Percentiles rank a stretch among this genome's conserved stretches.
These are phyloP conservation scores for Bruchidius siliquastri DNA, from an alignment of 2,888 invertebrate genomes.

Conservation along the genomic window DNA sequence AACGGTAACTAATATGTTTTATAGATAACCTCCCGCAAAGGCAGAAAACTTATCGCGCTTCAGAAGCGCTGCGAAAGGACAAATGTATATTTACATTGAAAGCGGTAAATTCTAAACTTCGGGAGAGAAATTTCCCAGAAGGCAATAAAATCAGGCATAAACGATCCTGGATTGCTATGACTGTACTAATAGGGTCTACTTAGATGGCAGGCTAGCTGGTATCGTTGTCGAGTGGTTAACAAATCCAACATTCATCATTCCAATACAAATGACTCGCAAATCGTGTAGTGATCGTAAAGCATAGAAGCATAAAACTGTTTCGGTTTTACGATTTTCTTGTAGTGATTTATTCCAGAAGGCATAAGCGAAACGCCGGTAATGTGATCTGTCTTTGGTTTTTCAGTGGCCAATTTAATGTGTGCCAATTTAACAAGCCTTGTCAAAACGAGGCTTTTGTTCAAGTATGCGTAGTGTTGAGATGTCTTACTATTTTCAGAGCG, in stretches of 20 bases:
- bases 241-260: not conserved
- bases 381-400: not conserved
- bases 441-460: not conserved
- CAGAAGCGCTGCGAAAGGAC: too few relatives aligned
- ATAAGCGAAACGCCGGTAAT: not conserved
- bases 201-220: not conserved
- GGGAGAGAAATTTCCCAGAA: too few relatives aligned
- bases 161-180: not conserved
- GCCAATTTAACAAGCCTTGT: not conserved
- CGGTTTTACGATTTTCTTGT: not conserved
- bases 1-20: too few relatives aligned
- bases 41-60: too few relatives aligned
- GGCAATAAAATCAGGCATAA: too few relatives aligned
- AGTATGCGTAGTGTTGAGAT: too few relatives aligned
- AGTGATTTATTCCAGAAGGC: not conserved
- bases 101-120: too few relatives aligned
- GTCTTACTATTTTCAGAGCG: not conserved
- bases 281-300: not conserved
- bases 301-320: not conserved
- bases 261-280: not conserved
- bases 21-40: too few relatives aligned
- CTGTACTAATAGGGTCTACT: not conserved
- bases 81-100: too few relatives aligned
- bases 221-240: not conserved
- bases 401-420: not conserved